These are phyloP conservation scores for Dyspetes luteomarginatus DNA, from an alignment of 2,888 invertebrate genomes.

Conservation along the genomic window DNA sequence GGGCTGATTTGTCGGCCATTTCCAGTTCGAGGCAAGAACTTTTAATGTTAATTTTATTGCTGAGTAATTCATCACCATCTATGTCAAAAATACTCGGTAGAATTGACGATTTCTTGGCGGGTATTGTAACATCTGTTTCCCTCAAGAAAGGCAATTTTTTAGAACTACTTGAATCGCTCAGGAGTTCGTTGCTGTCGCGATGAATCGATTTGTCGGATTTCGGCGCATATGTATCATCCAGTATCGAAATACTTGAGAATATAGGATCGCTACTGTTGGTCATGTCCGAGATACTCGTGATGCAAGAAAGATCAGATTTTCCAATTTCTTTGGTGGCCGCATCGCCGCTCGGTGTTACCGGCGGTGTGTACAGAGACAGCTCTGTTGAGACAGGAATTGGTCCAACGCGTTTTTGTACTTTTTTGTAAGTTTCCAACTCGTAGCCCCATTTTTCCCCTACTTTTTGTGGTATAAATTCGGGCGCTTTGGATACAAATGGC, in stretches of 20 bases:
- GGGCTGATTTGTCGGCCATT: background rate
- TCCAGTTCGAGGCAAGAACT: background rate
- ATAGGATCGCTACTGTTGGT: background rate
- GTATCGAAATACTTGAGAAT: background rate
- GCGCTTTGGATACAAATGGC: slow-evolving; percentile 65
- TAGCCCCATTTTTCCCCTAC: slow-evolving; percentile 56
- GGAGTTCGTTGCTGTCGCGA: background rate
- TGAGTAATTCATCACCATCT: slow-evolving; percentile 49
- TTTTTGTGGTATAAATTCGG: slow-evolving; percentile 50
- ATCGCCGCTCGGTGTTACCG: slow-evolving; percentile 70
- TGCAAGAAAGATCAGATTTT: slow-evolving; percentile 56
- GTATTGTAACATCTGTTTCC: background rate
- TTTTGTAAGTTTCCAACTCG: slow-evolving; percentile 57
- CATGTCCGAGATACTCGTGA: slow-evolving; percentile 26
- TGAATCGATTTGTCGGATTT: background rate
- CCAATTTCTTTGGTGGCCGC: slow-evolving; percentile 41
- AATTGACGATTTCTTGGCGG: background rate
- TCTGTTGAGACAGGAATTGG: slow-evolving; percentile 64
- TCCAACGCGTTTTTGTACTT: slow-evolving; percentile 53
- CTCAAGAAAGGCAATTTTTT: background rate
- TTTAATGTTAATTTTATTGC: slow-evolving; percentile 17
- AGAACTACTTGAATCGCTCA: background rate
- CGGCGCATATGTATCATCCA: slow-evolving; percentile 47
- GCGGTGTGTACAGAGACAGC: slow-evolving; percentile 71
- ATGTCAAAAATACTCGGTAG: slow-evolving; percentile 64